Evolutionary conservation across 2,797 vertebrate genomes (phyloP).

Genomic region (Rhinoraja longicauda): DNA sequence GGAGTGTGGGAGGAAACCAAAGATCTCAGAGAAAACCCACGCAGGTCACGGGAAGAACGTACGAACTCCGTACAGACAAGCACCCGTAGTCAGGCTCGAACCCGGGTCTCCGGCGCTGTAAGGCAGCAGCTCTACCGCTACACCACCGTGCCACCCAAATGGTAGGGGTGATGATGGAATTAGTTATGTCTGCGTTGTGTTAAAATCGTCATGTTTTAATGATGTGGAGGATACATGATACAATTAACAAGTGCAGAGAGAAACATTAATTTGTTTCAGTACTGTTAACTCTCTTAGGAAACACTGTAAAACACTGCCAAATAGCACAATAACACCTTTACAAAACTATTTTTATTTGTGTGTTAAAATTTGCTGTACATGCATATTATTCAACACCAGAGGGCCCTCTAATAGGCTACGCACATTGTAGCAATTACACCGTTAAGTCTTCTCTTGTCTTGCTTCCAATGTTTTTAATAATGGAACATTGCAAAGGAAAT

Average conservation of each 20-base stretch:
- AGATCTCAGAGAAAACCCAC: too few species aligned
- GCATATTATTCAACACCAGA: slow-evolving; percentile 12
- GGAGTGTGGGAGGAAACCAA: too few species aligned
- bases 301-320: not conserved
- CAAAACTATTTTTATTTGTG: not conserved
- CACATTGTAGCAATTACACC: not conserved
- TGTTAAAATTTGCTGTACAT: not conserved
- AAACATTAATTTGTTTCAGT: not conserved
- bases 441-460: not conserved
- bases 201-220: too few species aligned
- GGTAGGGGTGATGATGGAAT: not conserved
- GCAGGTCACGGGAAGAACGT: too few species aligned
- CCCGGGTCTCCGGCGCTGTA: too few species aligned
- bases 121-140: too few species aligned
- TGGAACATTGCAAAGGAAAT: not conserved
- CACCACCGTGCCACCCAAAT: too few species aligned
- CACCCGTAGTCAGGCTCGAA: too few species aligned
- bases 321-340: not conserved
- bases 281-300: not conserved
- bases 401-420: not conserved
- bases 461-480: not conserved
- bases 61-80: too few species aligned
- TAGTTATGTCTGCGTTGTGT: not conserved
- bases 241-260: not conserved
- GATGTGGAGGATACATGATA: not conserved